Evolutionary conservation across 2,888 invertebrate species (phyloP).

Genomic region (Torymus auratus): DNA sequence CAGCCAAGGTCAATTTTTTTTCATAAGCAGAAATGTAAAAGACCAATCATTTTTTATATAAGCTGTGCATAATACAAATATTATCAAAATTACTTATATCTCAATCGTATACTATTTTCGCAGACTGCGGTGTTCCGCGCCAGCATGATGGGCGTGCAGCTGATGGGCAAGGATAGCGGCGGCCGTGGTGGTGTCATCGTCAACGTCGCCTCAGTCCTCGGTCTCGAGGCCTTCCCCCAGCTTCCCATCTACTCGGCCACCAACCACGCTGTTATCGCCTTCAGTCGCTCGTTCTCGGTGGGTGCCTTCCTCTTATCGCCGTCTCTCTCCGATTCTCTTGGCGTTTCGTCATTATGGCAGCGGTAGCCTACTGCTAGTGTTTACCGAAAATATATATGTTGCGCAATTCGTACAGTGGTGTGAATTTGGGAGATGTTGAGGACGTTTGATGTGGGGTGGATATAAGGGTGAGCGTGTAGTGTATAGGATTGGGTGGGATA

Average conservation of each 20-base stretch:
- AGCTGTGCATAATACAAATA: conserved; percentile 22
- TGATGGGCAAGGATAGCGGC: conserved; percentile 77
- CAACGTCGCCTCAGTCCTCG: conserved; percentile 82
- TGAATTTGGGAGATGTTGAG: no score
- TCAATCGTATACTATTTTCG: background rate
- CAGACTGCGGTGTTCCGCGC: conserved; percentile 76
- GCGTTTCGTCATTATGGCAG: background rate
- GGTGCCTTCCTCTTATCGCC: conserved; percentile 46
- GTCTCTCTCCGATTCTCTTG: background rate
- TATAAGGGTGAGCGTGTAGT: no score
- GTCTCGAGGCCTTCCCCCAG: conserved; percentile 78
- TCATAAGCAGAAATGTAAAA: no score
- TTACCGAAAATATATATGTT: no score
- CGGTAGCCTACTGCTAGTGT: no score
- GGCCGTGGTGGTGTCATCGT: conserved; percentile 81
- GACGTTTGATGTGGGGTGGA: no score
- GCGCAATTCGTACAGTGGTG: no score
- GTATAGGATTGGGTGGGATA: no score
- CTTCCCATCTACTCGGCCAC: conserved; percentile 81
- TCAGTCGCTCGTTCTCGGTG: conserved; percentile 72
- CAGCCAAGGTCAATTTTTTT: no score
- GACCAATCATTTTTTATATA: conserved; percentile 23
- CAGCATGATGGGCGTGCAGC: conserved; percentile 75
- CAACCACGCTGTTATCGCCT: conserved; percentile 77
- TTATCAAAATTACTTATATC: conserved; percentile 24